Evolutionary conservation across 37 sponge, comb jelly and placozoan species (phyloP), one percentile per base, ranked within the genome.

Genomic region (Ianthella basta): DNA sequence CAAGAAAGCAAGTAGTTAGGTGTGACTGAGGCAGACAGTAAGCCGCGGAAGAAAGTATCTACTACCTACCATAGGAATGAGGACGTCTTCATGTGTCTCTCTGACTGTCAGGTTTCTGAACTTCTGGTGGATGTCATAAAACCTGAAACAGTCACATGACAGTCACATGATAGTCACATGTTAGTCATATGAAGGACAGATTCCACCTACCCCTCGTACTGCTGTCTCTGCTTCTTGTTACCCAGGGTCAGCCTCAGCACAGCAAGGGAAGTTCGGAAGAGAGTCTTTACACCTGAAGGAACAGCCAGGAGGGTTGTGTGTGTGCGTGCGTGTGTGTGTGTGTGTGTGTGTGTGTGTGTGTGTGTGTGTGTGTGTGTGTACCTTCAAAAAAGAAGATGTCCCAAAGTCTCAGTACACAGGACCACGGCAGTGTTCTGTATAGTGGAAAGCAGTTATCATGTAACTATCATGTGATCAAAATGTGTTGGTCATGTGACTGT

Each of bases 311-410:
- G 3, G 8, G 6, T 10, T 10, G 50, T 44, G 50, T 44, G 6
- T 44, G 50, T 44, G 50, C 8, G 8, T 8, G 8, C 15, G n/a
- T 35, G 37, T 70, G 37, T 15, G 50, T 44, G 8, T 10, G 50
- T 44, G 8, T 10, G 8, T 8, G 8, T 44, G 8, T 8, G 8
- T 10, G 50, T 44, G 50, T 44, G 6, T 44, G 50, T 44, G 50
- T 44, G 8, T 8, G 8, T 70, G n/a, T 35, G 37, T 70, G 37
- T 15, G 2, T 6, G 21, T 30, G 15, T 10, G 32, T 25, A 91
- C 98, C 96, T 79, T 98, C 99, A 85, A 94, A 91, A 72, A 98
- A 90, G 90, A 98, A 98, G 85, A 98, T 96, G 84, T 98, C 99
- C 92, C 95, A 96, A 25, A 98, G 85, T 82, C 99, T 90, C 83